Evolutionary conservation across 1,140 invertebrate genomes (phyloP).

Genomic region (Drosophila saltans): DNA sequence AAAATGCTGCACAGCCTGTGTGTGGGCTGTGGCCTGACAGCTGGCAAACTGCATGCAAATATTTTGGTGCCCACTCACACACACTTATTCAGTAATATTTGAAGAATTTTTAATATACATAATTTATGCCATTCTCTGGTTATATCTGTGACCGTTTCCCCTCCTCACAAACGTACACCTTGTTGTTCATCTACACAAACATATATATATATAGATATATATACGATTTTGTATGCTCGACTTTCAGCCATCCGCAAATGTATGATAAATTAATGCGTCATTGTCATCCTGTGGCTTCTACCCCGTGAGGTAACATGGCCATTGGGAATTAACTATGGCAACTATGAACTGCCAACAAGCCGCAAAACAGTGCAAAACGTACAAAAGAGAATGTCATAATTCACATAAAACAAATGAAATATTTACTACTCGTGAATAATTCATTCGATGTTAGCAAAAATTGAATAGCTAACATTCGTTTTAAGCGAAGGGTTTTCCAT

Average conservation of each 20-base stretch:
- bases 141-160: neutral
- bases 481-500: neutral
- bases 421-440: neutral
- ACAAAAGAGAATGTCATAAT: constrained; percentile 1
- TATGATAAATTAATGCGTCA: constrained; percentile 45
- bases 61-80: constrained; percentile 47
- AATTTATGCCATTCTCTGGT: constrained; percentile 54
- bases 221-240: neutral
- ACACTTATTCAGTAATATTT: constrained; percentile 50
- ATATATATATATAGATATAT: neutral
- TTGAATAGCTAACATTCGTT: neutral
- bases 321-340: constrained; percentile 30
- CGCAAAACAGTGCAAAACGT: constrained; percentile 6
- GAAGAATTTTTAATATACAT: constrained; percentile 78
- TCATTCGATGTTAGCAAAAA: neutral
- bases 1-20: constrained; percentile 53
- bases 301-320: constrained; percentile 27
- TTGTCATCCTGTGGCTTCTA: constrained; percentile 44
- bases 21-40: constrained; percentile 27
- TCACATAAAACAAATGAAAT: constrained; percentile 2
- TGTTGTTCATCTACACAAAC: neutral
- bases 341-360: neutral
- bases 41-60: constrained; percentile 70
- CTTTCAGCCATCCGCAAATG: constrained; percentile 3
- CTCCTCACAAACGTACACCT: neutral